These are phyloP conservation scores for Nephotettix cincticeps DNA, from an alignment of 1,140 invertebrate genomes.

Conservation along the genomic window DNA sequence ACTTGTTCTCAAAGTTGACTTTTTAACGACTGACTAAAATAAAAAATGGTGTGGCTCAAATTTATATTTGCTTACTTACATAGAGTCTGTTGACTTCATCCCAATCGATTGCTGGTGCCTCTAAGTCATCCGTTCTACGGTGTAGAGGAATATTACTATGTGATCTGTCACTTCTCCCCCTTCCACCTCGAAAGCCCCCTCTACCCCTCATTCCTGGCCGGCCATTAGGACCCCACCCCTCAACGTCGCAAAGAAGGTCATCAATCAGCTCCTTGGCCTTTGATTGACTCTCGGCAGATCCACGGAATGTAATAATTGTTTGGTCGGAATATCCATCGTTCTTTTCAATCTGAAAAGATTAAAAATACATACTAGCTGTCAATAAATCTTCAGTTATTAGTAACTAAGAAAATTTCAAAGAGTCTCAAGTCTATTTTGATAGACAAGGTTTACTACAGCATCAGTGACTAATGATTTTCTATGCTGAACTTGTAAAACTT, in stretches of 20 bases:
- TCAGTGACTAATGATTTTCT: too few species aligned
- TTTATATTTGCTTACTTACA: slow-evolving; percentile 43
- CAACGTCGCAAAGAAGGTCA: slow-evolving; percentile 39
- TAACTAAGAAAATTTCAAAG: too few species aligned
- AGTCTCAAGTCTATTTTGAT: too few species aligned
- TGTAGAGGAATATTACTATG: background rate
- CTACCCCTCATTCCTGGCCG: background rate
- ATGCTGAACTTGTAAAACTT: too few species aligned
- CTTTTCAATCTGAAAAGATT: slow-evolving; percentile 1
- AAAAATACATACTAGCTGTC: too few species aligned
- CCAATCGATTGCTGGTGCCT: slow-evolving; percentile 46
- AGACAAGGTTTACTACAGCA: too few species aligned
- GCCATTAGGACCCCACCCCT: slow-evolving; percentile 21
- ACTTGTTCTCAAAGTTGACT: too few species aligned
- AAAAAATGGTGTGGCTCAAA: too few species aligned
- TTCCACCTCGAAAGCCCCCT: background rate
- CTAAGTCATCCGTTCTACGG: background rate
- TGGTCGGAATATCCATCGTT: background rate
- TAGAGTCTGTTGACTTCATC: slow-evolving; percentile 43
- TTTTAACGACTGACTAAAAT: too few species aligned
- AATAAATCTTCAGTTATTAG: too few species aligned
- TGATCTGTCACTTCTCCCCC: background rate
- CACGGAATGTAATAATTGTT: slow-evolving; percentile 41
- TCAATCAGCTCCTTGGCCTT: slow-evolving; percentile 58
- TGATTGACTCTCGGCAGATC: slow-evolving; percentile 51